Conservation (phyloP, 1,140 invertebrate species). For the Nixonia krombeini region DNA sequence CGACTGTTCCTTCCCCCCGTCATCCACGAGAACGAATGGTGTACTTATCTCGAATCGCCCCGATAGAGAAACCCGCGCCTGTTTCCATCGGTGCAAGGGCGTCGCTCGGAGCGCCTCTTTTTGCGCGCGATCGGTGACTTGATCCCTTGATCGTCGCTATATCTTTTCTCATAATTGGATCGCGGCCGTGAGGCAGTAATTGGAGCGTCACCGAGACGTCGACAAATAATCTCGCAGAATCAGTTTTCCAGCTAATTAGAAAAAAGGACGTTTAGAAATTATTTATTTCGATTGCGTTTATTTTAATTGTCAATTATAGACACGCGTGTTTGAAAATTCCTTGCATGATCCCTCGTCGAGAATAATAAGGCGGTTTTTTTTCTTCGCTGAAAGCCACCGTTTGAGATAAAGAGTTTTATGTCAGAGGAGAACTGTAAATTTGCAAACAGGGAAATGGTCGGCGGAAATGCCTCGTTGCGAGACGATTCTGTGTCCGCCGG, state of each 20-base stretch:
- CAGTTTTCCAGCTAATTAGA: too few species aligned
- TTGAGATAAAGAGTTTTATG: too few species aligned
- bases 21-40: conserved; percentile 51
- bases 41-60: conserved; percentile 57
- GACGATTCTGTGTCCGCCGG: conserved; percentile 79
- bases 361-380: too few species aligned
- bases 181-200: conserved; percentile 12
- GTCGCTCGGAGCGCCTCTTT: conserved; percentile 23
- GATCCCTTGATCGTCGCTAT: conserved; percentile 21
- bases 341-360: too few species aligned
- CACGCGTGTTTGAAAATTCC: too few species aligned
- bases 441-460: conserved; percentile 81
- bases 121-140: conserved; percentile 27
- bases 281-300: too few species aligned
- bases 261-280: too few species aligned
- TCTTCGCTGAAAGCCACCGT: too few species aligned
- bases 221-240: conserved; percentile 4
- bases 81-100: conserved; percentile 39
- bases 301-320: too few species aligned
- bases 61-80: conserved; percentile 44
- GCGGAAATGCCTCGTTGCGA: conserved; percentile 79
- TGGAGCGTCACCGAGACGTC: conserved; percentile 19
- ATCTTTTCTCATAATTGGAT: conserved; percentile 30
- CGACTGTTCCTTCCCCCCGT: conserved; percentile 28
- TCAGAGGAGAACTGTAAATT: neutral